Percentiles rank a stretch among this genome's conserved stretches.
These are phyloP conservation scores for Torymus texanus DNA, from an alignment of 2,888 invertebrate species.

Conservation along the genomic window DNA sequence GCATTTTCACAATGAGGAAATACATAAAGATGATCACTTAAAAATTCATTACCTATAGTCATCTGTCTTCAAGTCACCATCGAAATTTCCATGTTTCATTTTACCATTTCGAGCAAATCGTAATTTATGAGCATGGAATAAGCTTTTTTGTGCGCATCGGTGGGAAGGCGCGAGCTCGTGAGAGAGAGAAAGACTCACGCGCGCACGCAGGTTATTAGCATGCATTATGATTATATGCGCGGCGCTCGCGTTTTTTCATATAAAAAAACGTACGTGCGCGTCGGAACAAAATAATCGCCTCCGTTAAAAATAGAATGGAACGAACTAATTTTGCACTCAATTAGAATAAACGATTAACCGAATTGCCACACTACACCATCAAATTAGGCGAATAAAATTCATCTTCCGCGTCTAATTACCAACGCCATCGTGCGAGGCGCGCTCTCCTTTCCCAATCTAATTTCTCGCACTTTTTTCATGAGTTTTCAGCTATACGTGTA, in stretches of 20 bases:
- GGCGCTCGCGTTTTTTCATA: slow-evolving; percentile 25
- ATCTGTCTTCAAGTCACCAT: not conserved
- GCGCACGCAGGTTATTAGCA: slow-evolving; percentile 51
- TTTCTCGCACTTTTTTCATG: slow-evolving; percentile 30
- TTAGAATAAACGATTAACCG: slow-evolving; percentile 54
- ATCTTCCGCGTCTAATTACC: slow-evolving; percentile 53
- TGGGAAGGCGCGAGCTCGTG: slow-evolving; percentile 49
- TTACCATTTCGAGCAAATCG: slow-evolving; percentile 47
- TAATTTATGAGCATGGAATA: slow-evolving; percentile 49
- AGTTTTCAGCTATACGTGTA: slow-evolving; percentile 13
- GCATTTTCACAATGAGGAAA: no score
- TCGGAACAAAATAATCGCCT: slow-evolving; percentile 29
- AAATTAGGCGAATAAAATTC: slow-evolving; percentile 53
- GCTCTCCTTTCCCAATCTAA: slow-evolving; percentile 15
- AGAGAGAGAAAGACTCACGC: slow-evolving; percentile 15
- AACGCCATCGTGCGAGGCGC: not conserved
- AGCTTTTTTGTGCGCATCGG: slow-evolving; percentile 36
- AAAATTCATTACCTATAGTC: no score
- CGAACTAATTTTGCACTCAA: slow-evolving; percentile 51
- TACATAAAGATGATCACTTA: no score
- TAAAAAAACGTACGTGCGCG: slow-evolving; percentile 38
- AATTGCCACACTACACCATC: slow-evolving; percentile 23
- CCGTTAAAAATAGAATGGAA: slow-evolving; percentile 48
- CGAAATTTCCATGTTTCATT: slow-evolving; percentile 10
- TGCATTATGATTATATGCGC: slow-evolving; percentile 51